phyloP scores from a whole-genome alignment of 2,888 invertebrate species.

The Chymomyza procnemis region DNA sequence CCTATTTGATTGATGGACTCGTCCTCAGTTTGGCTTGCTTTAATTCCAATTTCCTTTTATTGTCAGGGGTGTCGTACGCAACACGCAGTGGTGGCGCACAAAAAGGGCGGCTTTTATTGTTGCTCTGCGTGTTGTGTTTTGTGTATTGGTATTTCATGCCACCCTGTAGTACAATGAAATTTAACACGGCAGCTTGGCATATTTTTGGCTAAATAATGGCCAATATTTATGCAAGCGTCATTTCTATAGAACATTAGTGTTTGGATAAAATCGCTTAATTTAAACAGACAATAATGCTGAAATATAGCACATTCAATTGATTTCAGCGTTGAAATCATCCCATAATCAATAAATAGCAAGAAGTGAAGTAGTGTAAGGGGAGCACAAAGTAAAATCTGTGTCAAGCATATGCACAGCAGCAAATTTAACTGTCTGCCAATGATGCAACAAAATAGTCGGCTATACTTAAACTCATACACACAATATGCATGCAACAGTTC shows the following conservation, averaged over 20 bases:
- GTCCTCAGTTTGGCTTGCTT: conserved; percentile 43
- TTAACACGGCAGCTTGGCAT: conserved; percentile 1
- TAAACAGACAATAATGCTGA: not conserved
- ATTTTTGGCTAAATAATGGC: conserved; percentile 29
- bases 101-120: not conserved
- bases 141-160: conserved; percentile 22
- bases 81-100: not conserved
- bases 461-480: not conserved
- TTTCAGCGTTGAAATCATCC: not conserved
- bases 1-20: not conserved
- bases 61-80: not conserved
- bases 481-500: conserved; percentile 37
- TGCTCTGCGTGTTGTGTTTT: not conserved
- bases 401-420: not conserved
- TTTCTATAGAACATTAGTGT: not conserved
- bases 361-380: no score
- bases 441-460: not conserved
- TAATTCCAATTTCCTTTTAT: conserved; percentile 27
- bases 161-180: conserved; percentile 20
- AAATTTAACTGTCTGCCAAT: not conserved
- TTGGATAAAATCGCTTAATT: not conserved
- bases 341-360: not conserved
- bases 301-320: not conserved
- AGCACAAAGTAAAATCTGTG: not conserved
- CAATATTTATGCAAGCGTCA: not conserved